A percentile compares a stretch with the other conserved stretches of the same genome.
Evolutionary conservation across 2,113 vertebrate species (phyloP).

Genomic region (Pholis gunnellus): DNA sequence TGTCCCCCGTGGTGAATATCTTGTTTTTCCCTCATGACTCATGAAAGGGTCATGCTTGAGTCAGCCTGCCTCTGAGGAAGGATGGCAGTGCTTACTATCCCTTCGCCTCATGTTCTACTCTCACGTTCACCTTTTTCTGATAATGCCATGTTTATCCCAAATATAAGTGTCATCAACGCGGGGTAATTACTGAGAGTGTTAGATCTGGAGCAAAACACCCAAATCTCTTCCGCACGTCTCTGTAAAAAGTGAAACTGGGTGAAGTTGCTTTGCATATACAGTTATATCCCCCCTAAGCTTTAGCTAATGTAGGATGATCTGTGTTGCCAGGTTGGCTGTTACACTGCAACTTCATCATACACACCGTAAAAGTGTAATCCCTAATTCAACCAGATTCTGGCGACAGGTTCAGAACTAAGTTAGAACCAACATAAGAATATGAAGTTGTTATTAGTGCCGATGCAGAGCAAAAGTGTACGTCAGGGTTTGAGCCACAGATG

Average conservation of each 20-base stretch:
- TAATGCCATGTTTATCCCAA: constrained; percentile 37
- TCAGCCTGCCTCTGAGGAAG: constrained; percentile 63
- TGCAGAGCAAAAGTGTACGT: constrained; percentile 2
- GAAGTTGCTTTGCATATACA: constrained; percentile 11
- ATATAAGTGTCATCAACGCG: constrained; percentile 42
- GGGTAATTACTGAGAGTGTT: constrained; percentile 54
- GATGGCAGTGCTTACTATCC: constrained; percentile 30
- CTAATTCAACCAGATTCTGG: constrained; percentile 6
- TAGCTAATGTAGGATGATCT: constrained; percentile 25
- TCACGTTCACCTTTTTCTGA: constrained; percentile 45
- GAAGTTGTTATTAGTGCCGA: constrained; percentile 37
- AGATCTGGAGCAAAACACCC: background rate
- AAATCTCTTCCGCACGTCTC: background rate
- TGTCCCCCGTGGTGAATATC: constrained; percentile 63
- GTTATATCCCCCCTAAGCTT: constrained; percentile 51
- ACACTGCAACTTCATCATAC: constrained; percentile 26
- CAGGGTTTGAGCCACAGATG: constrained; percentile 49
- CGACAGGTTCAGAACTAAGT: background rate
- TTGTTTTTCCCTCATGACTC: constrained; percentile 69
- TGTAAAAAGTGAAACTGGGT: background rate
- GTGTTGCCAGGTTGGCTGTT: constrained; percentile 51
- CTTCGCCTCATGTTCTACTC: constrained; percentile 10
- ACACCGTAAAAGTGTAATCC: constrained; percentile 32
- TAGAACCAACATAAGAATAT: constrained; percentile 12
- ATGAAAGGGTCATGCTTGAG: constrained; percentile 62